Conservation (phyloP, 2,797 vertebrate species). For the Triplophysa bombifrons region DNA sequence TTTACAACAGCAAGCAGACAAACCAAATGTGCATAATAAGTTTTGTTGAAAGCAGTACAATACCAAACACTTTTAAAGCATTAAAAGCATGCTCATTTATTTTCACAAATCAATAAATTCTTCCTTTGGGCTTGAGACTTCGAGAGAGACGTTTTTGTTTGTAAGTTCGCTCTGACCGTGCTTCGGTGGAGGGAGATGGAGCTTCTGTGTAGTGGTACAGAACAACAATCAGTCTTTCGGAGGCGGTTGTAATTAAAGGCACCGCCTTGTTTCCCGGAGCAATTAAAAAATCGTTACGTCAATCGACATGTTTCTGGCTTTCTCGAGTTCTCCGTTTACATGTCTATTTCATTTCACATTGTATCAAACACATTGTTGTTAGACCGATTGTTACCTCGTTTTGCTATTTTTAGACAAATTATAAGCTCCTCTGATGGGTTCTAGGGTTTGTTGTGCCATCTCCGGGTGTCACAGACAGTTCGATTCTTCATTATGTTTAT, state of each 20-base stretch:
- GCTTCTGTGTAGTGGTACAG: neutral
- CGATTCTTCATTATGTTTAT: slow-evolving; percentile 43
- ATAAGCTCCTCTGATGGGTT: neutral
- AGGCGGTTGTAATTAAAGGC: slow-evolving; percentile 11
- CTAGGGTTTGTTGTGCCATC: slow-evolving; percentile 3
- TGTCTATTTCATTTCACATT: neutral
- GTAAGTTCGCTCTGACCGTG: neutral
- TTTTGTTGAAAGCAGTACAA: slow-evolving; percentile 14
- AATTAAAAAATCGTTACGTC: slow-evolving; percentile 11
- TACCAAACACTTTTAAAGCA: slow-evolving; percentile 4
- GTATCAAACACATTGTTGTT: neutral
- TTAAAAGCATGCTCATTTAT: slow-evolving; percentile 24
- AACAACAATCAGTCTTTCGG: slow-evolving; percentile 8
- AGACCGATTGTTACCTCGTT: neutral
- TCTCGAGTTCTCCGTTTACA: neutral
- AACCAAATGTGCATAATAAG: slow-evolving; percentile 26
- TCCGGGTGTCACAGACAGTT: slow-evolving; percentile 20
- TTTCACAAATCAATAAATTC: slow-evolving; percentile 27
- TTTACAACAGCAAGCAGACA: slow-evolving; percentile 33
- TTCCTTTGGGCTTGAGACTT: slow-evolving; percentile 11
- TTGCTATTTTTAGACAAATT: neutral
- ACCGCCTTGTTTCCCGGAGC: slow-evolving; percentile 14
- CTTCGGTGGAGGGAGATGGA: slow-evolving; percentile 12
- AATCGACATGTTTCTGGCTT: slow-evolving; percentile 8
- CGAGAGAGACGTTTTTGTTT: slow-evolving; percentile 15